Evolutionary conservation across 2,113 vertebrate genomes (phyloP).

Genomic region (Tetrao urogallus): DNA sequence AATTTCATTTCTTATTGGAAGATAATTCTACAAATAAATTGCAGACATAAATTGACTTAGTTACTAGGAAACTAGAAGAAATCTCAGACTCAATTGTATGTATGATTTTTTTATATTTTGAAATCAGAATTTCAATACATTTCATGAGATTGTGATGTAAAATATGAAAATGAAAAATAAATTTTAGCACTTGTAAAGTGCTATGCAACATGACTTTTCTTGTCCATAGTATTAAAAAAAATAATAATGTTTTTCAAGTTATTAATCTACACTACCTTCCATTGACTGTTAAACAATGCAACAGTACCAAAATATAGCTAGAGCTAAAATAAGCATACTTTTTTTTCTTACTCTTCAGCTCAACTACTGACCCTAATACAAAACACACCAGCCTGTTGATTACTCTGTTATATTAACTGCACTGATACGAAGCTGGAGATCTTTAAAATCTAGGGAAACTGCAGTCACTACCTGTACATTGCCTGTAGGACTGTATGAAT

Average conservation of each 20-base stretch:
- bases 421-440: neutral
- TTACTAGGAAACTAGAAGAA: neutral
- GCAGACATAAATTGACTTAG: too few relatives aligned
- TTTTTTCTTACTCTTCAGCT: neutral
- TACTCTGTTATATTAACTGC: neutral
- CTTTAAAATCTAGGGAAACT: too few relatives aligned
- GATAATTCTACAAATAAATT: neutral
- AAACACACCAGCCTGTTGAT: neutral
- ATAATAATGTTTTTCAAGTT: neutral
- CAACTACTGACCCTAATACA: neutral
- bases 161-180: neutral
- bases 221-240: neutral
- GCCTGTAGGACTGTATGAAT: too few relatives aligned
- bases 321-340: neutral
- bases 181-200: neutral
- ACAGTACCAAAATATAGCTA: neutral
- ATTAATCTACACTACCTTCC: neutral
- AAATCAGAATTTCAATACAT: neutral
- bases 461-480: too few relatives aligned
- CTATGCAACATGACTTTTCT: neutral
- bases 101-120: neutral
- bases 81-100: neutral
- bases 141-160: neutral
- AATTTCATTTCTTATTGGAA: too few relatives aligned
- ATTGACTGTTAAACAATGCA: neutral